Percentiles rank a stretch among this genome's conserved stretches.
phyloP scores from a whole-genome alignment of 1,140 invertebrate genomes.

The Geopemphigus sp. region DNA sequence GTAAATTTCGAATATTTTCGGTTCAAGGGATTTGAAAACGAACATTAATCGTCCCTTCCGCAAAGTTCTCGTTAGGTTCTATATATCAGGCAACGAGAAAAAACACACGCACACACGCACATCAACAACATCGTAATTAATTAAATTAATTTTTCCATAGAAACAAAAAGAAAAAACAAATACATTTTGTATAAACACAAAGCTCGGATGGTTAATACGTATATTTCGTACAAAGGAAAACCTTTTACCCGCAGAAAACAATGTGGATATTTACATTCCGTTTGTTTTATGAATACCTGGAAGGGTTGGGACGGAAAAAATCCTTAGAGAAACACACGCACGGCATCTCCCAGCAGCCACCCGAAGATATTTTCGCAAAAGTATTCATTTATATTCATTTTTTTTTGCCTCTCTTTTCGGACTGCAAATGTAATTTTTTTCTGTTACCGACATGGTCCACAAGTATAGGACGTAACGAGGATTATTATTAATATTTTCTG shows the following conservation, averaged over 20 bases:
- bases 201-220: constrained; percentile 34
- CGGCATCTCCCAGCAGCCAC: constrained; percentile 21
- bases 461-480: constrained; percentile 15
- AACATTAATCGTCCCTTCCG: constrained; percentile 37
- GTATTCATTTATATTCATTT: constrained; percentile 47
- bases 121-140: constrained; percentile 41
- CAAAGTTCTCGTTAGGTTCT: constrained; percentile 8
- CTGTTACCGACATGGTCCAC: constrained; percentile 17
- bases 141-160: constrained; percentile 47
- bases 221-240: constrained; percentile 39
- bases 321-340: constrained; percentile 34
- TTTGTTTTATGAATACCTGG: constrained; percentile 44
- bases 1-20: constrained; percentile 33
- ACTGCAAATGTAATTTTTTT: constrained; percentile 39
- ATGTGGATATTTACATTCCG: constrained; percentile 49
- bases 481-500: constrained; percentile 42
- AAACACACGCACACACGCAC: constrained; percentile 1
- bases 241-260: constrained; percentile 46
- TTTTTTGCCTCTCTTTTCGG: constrained; percentile 32
- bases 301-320: constrained; percentile 36
- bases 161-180: constrained; percentile 46
- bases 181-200: constrained; percentile 45
- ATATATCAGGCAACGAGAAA: background rate
- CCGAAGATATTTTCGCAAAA: constrained; percentile 36
- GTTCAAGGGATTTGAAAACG: constrained; percentile 38